Percentiles rank a stretch among this genome's conserved stretches.
Conservation (phyloP, 30 jellyfish, hydroid and myxozoan species). For the Pelagia noctiluca region DNA sequence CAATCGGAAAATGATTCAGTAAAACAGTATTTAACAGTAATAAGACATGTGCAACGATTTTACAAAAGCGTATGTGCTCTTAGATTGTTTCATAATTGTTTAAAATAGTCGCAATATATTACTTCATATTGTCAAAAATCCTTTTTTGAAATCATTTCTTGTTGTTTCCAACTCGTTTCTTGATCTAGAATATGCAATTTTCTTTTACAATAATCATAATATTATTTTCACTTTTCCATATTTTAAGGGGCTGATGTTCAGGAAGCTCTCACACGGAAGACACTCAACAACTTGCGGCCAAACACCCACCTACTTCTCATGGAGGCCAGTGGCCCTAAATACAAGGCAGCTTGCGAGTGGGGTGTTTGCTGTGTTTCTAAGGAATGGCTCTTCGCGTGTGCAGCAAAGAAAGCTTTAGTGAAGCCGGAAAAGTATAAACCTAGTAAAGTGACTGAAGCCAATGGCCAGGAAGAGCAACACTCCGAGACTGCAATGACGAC, state of each 20-base stretch:
- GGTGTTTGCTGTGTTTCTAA: constrained; percentile 76
- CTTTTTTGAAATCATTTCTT: no score
- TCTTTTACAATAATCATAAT: background rate
- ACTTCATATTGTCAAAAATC: no score
- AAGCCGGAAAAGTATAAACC: constrained; percentile 68
- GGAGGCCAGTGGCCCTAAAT: constrained; percentile 90
- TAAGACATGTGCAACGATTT: no score
- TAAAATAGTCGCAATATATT: no score
- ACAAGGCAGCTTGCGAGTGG: constrained; percentile 93
- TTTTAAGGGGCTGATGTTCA: constrained; percentile 89
- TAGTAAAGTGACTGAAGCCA: constrained; percentile 14
- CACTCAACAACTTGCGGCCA: constrained; percentile 59
- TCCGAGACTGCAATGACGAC: no score
- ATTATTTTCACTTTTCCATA: background rate
- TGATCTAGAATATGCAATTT: no score
- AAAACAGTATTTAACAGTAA: no score
- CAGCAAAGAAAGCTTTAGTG: constrained; percentile 59
- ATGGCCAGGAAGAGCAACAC: background rate
- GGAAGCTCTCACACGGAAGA: constrained; percentile 80
- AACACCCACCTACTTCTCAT: constrained; percentile 91
- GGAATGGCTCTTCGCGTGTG: constrained; percentile 92
- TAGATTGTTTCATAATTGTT: no score
- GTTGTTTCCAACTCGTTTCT: no score
- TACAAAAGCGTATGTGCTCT: no score
- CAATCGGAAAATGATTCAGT: no score